A percentile compares a stretch with the other conserved stretches of the same genome.
Evolutionary conservation across 2,797 vertebrate genomes (phyloP).

Genomic region (Gymnopithys bicolor): DNA sequence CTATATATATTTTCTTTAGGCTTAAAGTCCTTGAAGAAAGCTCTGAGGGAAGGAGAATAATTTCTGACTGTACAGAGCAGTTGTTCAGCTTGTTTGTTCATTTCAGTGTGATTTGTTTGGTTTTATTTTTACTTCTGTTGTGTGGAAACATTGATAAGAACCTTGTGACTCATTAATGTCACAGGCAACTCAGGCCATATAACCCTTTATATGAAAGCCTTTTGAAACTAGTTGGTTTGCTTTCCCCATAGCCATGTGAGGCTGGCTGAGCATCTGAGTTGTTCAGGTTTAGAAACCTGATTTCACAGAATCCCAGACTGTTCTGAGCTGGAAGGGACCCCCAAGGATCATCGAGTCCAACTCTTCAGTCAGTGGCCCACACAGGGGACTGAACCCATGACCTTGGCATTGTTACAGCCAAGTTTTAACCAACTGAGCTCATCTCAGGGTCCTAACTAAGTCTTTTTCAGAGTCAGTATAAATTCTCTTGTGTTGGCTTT

Average conservation of each 20-base stretch:
- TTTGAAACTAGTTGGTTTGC: not conserved
- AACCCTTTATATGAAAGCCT: not conserved
- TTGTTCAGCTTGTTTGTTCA: not conserved
- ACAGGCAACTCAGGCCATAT: not conserved
- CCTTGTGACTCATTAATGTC: not conserved
- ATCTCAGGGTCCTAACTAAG: not conserved
- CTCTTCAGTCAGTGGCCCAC: too few relatives aligned
- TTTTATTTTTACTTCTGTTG: not conserved
- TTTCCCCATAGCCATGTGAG: not conserved
- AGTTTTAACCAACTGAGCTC: too few relatives aligned
- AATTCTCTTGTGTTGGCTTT: not conserved
- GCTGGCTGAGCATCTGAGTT: not conserved
- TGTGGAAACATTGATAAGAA: not conserved
- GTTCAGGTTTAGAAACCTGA: not conserved
- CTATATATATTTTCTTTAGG: constrained; percentile 10
- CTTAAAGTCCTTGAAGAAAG: constrained; percentile 34
- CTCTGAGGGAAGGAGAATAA: not conserved
- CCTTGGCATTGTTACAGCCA: too few relatives aligned
- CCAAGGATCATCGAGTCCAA: too few relatives aligned
- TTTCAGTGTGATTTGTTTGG: not conserved
- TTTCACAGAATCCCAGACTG: not conserved
- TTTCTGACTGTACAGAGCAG: not conserved
- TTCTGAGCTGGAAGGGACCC: too few relatives aligned
- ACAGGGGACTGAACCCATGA: too few relatives aligned
- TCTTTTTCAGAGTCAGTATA: not conserved